These are phyloP conservation scores for Seriola rivoliana DNA, from an alignment of 2,113 vertebrate genomes.

Conservation along the genomic window DNA sequence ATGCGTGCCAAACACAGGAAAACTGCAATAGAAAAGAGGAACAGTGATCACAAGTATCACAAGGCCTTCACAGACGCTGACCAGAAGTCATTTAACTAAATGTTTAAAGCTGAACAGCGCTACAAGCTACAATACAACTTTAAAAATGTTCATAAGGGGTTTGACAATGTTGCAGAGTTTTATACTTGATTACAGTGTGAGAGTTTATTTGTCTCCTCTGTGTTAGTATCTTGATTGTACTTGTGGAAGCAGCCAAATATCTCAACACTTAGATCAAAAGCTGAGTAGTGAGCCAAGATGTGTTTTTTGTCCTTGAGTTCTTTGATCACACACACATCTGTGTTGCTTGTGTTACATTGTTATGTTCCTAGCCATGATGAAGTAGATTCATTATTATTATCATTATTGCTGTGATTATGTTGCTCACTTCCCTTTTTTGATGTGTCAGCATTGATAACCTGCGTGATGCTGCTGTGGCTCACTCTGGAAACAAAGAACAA, in stretches of 20 bases:
- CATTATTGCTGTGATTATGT: neutral
- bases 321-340: constrained; percentile 17
- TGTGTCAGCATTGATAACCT: neutral
- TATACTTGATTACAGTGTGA: neutral
- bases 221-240: constrained; percentile 17
- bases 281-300: neutral
- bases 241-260: neutral
- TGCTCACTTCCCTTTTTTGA: constrained; percentile 10
- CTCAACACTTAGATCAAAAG: neutral
- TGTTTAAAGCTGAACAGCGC: neutral
- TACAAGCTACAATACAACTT: neutral
- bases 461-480: neutral
- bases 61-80: neutral
- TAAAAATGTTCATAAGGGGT: neutral
- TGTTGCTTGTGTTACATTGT: neutral
- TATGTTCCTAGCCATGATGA: neutral
- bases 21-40: constrained; percentile 40
- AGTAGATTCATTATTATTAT: neutral
- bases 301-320: constrained; percentile 12
- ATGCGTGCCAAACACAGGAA: constrained; percentile 35
- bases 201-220: constrained; percentile 13
- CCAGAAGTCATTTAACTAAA: neutral
- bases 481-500: neutral
- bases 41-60: constrained; percentile 11
- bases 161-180: neutral